Conservation (phyloP, 2,113 vertebrate genomes). For the Axis porcinus region DNA sequence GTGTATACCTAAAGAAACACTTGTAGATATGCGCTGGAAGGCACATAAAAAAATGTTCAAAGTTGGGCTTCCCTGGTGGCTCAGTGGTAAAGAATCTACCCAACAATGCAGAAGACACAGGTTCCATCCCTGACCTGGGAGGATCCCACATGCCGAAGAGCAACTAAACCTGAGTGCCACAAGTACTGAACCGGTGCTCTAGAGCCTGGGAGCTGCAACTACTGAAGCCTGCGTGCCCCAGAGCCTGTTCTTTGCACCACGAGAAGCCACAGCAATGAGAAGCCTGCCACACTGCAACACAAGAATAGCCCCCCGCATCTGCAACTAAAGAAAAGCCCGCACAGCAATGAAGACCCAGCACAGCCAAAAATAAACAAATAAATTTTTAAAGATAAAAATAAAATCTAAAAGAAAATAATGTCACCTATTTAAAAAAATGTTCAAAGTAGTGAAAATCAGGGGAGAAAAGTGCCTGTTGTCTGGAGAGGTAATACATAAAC, state of each 20-base stretch:
- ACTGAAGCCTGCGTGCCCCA: not conserved
- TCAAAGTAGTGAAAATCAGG: not conserved
- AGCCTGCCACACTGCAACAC: not conserved
- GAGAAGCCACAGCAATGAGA: not conserved
- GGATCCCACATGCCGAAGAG: not conserved
- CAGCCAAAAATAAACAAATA: not conserved
- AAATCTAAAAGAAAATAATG: not conserved
- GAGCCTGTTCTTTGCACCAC: not conserved
- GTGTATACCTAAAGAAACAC: not conserved
- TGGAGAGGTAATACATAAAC: not conserved
- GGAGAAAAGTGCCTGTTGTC: not conserved
- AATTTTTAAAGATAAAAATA: not conserved
- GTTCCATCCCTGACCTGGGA: not conserved
- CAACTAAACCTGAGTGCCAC: not conserved
- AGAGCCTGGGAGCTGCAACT: not conserved
- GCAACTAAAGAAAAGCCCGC: not conserved
- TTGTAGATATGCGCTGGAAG: not conserved
- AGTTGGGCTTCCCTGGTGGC: not conserved
- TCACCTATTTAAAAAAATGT: not conserved
- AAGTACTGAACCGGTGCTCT: not conserved
- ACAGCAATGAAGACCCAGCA: not conserved
- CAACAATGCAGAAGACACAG: not conserved
- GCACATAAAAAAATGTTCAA: not conserved
- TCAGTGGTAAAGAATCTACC: not conserved
- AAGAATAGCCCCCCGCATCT: not conserved